Base-by-base conservation (phyloP, 2,113 vertebrate species). In the Capreolus pygargus region DNA sequence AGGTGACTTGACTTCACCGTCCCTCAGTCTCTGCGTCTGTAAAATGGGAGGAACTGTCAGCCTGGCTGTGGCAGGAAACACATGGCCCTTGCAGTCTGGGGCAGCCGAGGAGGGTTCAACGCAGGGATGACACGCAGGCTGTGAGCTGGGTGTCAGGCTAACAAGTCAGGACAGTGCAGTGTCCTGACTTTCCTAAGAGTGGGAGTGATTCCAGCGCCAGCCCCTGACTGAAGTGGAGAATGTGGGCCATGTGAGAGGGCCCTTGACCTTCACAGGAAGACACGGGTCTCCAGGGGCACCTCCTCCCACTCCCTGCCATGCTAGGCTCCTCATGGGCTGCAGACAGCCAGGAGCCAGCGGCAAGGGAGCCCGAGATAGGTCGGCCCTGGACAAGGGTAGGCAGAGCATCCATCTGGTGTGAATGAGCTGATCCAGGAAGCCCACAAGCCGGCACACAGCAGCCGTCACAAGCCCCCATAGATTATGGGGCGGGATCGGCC, bases 401-500 rank as follows among this genome's bases (percentile, higher is more conserved):
- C 58, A 14, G 17, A 25, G 17, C 0, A 1, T 7, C 17, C 14
- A 28, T 7, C 45, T 55, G 54, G 30, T n/a, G 54, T 28, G 36
- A 55, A 6, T 15, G 52, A 45, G 79, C 79, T 4, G 79, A 33
- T 7, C 36, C 0, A 0, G 19, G 64, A 23, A 30, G 54, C 27
- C 9, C 25, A n/a, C 55, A 7, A 64, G 47, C 7, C 21, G 16
- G 45, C 0, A 0, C 30, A 30, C 61, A 54, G 83, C 23, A 2
- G 30, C 13, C 0, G 12, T 5, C 36, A 13, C 36, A 9, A 1
- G 14, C 6, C 7, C 45, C 36, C 4, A 3, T 3, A 21, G 76
- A 9, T 23, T 27, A 19, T 0, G 1, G 12, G 19, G 47, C 25
- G 4, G 67, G 30, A 39, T 3, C 1, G 5, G 43, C 11, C 23